Base-by-base conservation (phyloP, 2,888 invertebrate genomes). In the Phytoseiulus persimilis region DNA sequence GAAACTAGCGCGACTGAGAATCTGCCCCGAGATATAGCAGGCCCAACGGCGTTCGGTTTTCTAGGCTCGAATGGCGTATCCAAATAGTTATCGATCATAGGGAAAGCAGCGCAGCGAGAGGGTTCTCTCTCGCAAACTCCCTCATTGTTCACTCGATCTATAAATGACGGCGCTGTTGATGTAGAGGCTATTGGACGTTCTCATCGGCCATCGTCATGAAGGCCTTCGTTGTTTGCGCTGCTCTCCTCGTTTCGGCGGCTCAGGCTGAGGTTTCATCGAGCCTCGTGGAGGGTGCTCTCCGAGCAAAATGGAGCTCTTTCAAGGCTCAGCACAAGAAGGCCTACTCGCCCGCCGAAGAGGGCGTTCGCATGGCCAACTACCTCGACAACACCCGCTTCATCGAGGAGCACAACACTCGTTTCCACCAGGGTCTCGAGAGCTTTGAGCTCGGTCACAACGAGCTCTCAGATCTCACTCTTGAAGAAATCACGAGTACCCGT, bases 361-460 rank as follows among this genome's bases (percentile, higher is more conserved):
- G 18, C 45, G 18, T 32, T 3, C 32, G 45, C 39, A 87, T 32
- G 33, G 87, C 33, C 5, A 45, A 39, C 32, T 87, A 28, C 23
- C 33, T 87, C 32, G 87, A 87, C 0, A 87, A 33, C 45, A 87
- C 87, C 45, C 87, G 31, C 23, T 28, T 45, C 32, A 87, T 87
- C 33, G 87, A 87, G 87, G 32, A 87, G 32, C 87, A 87, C 33
- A 87, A 87, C 31, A 6, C 45, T 9, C 87, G 87, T 9, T 87
- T 1, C 87, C 87, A 87, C 87, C 31, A 87, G 87, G 87, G 87
- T 9, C 87, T 87, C 87, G 87, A 87, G 33, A 87, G 32, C 87
- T 87, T 28, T n/a, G 32, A 87, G 33, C 32, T 87, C 31, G 87
- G 87, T 23, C 87, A 87, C 87, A 87, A 87, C 87, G 87, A 31